A percentile compares a stretch with the other conserved stretches of the same genome.
phyloP scores from a whole-genome alignment of 2,113 vertebrate species.

The Parotia lawesii region DNA sequence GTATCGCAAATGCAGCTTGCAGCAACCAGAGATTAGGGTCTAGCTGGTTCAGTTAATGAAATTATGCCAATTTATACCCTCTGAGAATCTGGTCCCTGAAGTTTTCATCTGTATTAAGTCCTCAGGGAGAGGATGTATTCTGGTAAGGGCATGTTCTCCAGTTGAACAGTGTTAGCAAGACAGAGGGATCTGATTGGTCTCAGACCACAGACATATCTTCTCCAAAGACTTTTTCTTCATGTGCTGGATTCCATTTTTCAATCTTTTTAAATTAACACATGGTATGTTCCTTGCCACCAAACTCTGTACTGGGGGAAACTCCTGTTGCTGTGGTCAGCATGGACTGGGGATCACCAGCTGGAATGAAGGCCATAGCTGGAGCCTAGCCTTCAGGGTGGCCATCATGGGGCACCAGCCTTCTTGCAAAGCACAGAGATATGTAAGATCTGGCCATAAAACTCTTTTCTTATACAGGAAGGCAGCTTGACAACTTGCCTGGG shows the following conservation, averaged over 20 bases:
- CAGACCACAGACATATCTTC: not conserved
- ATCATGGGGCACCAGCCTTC: not conserved
- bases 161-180: not conserved
- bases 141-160: not conserved
- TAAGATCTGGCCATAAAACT: not conserved
- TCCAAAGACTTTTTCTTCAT: not conserved
- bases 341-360: not conserved
- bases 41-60: not conserved
- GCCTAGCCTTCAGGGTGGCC: not conserved
- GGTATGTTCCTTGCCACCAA: not conserved
- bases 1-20: not conserved
- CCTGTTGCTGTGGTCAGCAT: not conserved
- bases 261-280: not conserved
- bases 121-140: not conserved
- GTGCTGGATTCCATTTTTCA: not conserved
- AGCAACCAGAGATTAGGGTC: not conserved
- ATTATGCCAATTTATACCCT: not conserved
- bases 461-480: not conserved
- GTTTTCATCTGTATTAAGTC: not conserved
- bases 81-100: not conserved
- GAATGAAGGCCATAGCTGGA: not conserved
- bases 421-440: not conserved
- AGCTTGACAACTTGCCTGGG: not conserved
- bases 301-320: not conserved
- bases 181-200: not conserved